Evolutionary conservation across 2,113 vertebrate genomes (phyloP).

Genomic region (Falco punctatus): DNA sequence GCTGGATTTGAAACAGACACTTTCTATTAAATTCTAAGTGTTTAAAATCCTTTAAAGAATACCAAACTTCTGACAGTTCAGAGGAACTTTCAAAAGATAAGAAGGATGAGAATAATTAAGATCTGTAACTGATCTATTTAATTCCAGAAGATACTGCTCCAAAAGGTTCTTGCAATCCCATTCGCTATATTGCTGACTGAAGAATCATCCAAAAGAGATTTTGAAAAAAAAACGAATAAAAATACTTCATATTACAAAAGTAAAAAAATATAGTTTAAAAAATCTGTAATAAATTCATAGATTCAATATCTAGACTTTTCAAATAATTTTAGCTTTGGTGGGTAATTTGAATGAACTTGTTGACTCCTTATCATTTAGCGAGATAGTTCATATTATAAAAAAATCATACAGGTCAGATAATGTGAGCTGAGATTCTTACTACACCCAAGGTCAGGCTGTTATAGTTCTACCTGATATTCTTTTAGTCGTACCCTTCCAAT

Average conservation of each 20-base stretch:
- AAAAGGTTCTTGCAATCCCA: neutral
- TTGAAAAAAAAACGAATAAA: neutral
- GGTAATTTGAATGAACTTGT: fast-evolving
- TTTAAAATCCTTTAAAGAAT: neutral
- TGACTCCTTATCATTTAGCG: neutral
- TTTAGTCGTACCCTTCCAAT: neutral
- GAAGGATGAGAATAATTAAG: neutral
- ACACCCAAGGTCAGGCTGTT: neutral
- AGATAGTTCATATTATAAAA: neutral
- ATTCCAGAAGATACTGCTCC: neutral
- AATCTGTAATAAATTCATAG: neutral
- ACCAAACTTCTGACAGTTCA: neutral
- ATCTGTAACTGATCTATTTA: neutral
- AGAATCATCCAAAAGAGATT: neutral
- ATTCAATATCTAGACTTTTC: neutral
- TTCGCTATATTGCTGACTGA: neutral
- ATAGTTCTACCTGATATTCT: too few species aligned
- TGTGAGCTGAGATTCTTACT: neutral
- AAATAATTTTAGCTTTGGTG: neutral
- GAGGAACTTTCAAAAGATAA: neutral
- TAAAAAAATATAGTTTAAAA: neutral
- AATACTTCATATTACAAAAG: neutral
- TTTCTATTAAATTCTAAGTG: neutral
- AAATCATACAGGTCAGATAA: neutral
- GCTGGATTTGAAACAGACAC: neutral